Percentiles rank a stretch among this genome's conserved stretches.
phyloP scores from a whole-genome alignment of 1,140 invertebrate species.

The Hylyphantes graminicola region DNA sequence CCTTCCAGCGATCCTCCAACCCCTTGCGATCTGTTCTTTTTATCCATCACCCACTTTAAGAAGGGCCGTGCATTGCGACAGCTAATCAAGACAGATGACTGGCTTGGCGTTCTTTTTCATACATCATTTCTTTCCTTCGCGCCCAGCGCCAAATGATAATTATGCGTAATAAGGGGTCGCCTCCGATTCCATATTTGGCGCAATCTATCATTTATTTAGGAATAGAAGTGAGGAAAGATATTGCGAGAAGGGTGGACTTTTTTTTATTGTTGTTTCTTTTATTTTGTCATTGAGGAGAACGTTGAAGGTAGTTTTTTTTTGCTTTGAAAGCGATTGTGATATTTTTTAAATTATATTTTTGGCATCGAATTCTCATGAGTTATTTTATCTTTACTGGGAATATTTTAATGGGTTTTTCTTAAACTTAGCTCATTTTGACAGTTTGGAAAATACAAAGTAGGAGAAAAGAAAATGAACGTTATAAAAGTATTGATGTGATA shows the following conservation, averaged over 20 bases:
- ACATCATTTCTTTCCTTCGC: constrained; percentile 38
- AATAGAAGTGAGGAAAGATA: constrained; percentile 24
- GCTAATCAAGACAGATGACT: constrained; percentile 58
- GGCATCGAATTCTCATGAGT: too few relatives aligned
- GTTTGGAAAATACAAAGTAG: too few relatives aligned
- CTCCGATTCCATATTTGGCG: constrained; percentile 47
- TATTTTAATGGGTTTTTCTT: too few relatives aligned
- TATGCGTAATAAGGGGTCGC: constrained; percentile 51
- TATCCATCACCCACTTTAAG: constrained; percentile 24
- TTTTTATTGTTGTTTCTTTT: constrained; percentile 2
- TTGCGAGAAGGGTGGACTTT: constrained; percentile 15
- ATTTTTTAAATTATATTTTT: too few relatives aligned
- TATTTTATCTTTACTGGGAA: too few relatives aligned
- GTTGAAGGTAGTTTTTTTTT: too few relatives aligned
- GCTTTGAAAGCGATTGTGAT: too few relatives aligned
- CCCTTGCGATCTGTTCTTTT: not conserved
- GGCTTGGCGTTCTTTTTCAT: constrained; percentile 53
- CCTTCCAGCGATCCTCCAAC: too few relatives aligned
- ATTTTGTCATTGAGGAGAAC: not conserved
- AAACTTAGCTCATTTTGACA: too few relatives aligned
- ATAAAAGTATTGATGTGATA: too few relatives aligned
- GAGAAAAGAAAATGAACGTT: too few relatives aligned
- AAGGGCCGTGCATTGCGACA: constrained; percentile 39
- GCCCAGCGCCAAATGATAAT: constrained; percentile 44
- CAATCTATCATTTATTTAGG: constrained; percentile 52